Conservation (phyloP, 2,888 invertebrate species). For the Geotrupes spiniger region DNA sequence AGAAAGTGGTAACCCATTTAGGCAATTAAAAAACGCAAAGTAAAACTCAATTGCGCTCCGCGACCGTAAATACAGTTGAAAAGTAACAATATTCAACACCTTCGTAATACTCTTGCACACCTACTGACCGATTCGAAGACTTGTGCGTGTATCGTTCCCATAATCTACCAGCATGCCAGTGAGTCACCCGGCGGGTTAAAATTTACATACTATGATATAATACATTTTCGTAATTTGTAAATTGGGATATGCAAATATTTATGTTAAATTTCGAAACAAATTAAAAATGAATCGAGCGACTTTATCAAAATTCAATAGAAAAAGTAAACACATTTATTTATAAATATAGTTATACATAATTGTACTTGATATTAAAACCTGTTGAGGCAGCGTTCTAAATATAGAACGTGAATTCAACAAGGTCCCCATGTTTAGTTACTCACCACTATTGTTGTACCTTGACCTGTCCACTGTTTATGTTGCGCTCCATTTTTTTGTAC, state of each 20-base stretch:
- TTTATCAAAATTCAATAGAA: too few relatives aligned
- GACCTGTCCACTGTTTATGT: constrained; percentile 19
- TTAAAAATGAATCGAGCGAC: too few relatives aligned
- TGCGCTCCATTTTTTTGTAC: too few relatives aligned
- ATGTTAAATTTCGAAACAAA: too few relatives aligned
- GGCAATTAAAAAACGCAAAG: constrained; percentile 13
- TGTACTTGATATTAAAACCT: constrained; percentile 21
- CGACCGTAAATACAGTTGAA: constrained; percentile 11
- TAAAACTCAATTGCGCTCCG: constrained; percentile 2
- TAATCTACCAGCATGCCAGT: constrained; percentile 4
- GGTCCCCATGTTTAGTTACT: constrained; percentile 2
- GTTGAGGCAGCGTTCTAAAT: constrained; percentile 21
- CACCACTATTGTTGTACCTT: constrained; percentile 9
- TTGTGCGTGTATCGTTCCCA: not conserved
- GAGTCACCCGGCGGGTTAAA: too few relatives aligned
- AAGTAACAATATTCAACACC: constrained; percentile 12
- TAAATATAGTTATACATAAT: constrained; percentile 20
- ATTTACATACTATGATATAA: too few relatives aligned
- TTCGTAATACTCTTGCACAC: constrained; percentile 2
- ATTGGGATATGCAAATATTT: too few relatives aligned
- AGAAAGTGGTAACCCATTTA: constrained; percentile 13
- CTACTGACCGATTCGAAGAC: constrained; percentile 1
- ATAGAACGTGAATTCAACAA: constrained; percentile 20
- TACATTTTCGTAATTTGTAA: too few relatives aligned
- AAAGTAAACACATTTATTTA: too few relatives aligned